Percentiles rank a stretch among this genome's conserved stretches.
Conservation (phyloP, 2,888 invertebrate genomes). For the Epinotia brunnichana region DNA sequence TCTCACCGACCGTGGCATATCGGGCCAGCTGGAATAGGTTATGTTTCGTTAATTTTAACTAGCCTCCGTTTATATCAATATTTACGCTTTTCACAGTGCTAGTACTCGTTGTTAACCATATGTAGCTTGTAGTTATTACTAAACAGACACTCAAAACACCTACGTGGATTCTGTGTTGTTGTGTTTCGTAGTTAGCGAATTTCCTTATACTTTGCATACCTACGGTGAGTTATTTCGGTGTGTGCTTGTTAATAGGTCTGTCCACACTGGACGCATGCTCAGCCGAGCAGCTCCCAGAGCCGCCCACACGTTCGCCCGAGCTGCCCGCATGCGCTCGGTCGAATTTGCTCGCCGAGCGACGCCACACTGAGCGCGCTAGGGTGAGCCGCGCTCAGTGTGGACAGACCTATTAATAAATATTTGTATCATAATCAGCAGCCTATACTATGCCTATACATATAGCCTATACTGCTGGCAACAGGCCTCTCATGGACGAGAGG, state of each 20-base stretch:
- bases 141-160: not conserved
- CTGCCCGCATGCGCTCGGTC: too few species aligned
- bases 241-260: constrained; percentile 2
- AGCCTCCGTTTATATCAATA: not conserved
- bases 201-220: not conserved
- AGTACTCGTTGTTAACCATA: constrained; percentile 10
- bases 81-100: constrained; percentile 11
- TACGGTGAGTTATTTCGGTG: constrained; percentile 27
- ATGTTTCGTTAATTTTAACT: constrained; percentile 50
- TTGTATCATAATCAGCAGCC: not conserved
- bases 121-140: not conserved
- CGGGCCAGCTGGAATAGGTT: constrained; percentile 69
- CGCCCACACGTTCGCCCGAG: too few species aligned
- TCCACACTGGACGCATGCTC: too few species aligned
- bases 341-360: too few species aligned
- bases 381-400: too few species aligned
- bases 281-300: too few species aligned
- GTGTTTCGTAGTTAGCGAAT: constrained; percentile 14
- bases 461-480: too few species aligned
- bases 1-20: constrained; percentile 62
- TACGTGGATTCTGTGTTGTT: constrained; percentile 30
- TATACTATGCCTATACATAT: too few species aligned
- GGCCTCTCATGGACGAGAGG: too few species aligned
- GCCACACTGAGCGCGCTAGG: too few species aligned
- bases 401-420: too few species aligned